Evolutionary conservation across 2,888 invertebrate species (phyloP).

Genomic region (Agapetus fuscipes): DNA sequence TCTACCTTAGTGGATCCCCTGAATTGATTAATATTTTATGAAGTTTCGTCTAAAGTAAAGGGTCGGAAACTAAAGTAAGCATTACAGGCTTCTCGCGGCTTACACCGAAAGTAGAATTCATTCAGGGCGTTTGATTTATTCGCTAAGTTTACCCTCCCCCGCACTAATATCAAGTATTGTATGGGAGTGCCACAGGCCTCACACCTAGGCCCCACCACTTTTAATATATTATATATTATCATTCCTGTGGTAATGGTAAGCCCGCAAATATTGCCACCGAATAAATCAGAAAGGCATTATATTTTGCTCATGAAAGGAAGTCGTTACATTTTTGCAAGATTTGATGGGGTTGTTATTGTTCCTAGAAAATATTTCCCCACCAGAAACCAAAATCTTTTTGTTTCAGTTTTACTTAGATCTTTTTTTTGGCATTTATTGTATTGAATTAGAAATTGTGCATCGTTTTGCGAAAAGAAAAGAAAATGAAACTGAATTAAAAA

Average conservation of each 20-base stretch:
- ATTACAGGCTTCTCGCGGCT: background rate
- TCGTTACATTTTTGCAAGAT: too few species aligned
- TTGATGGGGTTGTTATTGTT: too few species aligned
- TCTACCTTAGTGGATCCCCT: too few species aligned
- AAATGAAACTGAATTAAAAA: too few species aligned
- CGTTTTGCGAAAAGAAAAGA: too few species aligned
- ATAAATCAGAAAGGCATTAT: too few species aligned
- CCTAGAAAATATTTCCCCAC: background rate
- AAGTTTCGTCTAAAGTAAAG: background rate
- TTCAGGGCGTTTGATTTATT: conserved; percentile 20
- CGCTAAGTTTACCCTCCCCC: conserved; percentile 17
- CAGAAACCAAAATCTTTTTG: background rate
- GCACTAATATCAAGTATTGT: conserved; percentile 1
- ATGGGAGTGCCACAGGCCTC: too few species aligned
- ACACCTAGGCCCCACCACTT: too few species aligned
- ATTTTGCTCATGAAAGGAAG: too few species aligned
- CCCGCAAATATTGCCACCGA: conserved; percentile 13
- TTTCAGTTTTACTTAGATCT: background rate
- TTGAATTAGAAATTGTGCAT: too few species aligned
- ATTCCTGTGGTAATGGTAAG: background rate
- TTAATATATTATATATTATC: too few species aligned
- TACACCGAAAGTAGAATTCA: conserved; percentile 17
- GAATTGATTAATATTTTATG: background rate
- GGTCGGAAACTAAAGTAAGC: background rate
- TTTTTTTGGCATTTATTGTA: background rate